Base-by-base conservation (phyloP, 2,113 vertebrate species). In the Ailurus styani region DNA sequence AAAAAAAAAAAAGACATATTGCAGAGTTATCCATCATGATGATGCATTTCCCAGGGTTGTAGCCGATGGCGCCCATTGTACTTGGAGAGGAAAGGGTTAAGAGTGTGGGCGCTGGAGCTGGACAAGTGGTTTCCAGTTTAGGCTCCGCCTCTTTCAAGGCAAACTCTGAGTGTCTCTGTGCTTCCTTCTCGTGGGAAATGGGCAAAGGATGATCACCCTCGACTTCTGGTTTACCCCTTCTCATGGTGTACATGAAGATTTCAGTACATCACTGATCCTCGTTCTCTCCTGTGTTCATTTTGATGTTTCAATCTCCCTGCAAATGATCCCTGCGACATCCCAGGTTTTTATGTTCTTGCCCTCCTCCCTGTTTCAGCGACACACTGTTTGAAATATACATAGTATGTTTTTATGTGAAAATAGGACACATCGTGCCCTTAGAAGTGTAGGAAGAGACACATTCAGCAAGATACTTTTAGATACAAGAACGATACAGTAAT, bases 401-500 rank as follows among this genome's bases (percentile, higher is more conserved):
- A 54, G 3, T 86, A 12, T 29, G 3, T 13, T 93, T 57, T 75
- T 77, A 84, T 84, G 18, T 83, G 57, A 54, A 94, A 96, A 78
- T 2, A 90, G 60, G 92, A 87, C 34, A 40, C 1, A 29, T 11
- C 3, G 15, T 73, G 12, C 52, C 81, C 55, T 70, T 90, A 91
- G 21, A 84, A n/a, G 5, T 79, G 1, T 45, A 68, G n/a, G 12
- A 37, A 96, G 91, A 81, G 42, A 57, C 6, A 29, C 6, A 40
- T 23, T 55, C 37, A 31, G 31, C 20, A 57, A 72, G 52, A 91
- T 75, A 45, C 25, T 75, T 75, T 42, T 25, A 55, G 40, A 20
- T 4, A 62, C 20, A 83, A 50, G 60, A 78, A 79, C 37, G 54
- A 89, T 25, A 52, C 7, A 29, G 15, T 37, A 52, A 70, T 57